phyloP scores from a whole-genome alignment of 2,113 vertebrate genomes.

The Grantiella picta region DNA sequence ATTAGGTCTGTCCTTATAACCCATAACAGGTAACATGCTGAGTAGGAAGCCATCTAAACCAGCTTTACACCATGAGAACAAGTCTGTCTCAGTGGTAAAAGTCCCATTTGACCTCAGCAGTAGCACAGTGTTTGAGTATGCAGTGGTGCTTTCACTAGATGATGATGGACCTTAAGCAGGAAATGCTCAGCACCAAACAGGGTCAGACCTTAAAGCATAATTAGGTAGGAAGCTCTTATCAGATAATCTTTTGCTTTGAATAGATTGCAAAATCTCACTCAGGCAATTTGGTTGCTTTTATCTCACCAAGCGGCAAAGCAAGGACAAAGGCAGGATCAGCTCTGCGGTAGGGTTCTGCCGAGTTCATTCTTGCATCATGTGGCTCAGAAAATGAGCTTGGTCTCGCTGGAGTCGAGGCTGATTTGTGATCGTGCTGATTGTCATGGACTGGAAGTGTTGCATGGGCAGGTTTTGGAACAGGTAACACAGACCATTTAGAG shows the following conservation, averaged over 20 bases:
- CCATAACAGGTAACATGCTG: background rate
- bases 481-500: background rate
- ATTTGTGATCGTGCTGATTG: background rate
- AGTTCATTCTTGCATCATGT: background rate
- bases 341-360: background rate
- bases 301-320: background rate
- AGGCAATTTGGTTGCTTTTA: conserved; percentile 7
- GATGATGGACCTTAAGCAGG: background rate
- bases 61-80: background rate
- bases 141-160: background rate
- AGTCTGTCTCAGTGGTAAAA: background rate
- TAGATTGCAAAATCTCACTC: background rate
- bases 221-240: conserved; percentile 42
- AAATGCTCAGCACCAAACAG: background rate
- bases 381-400: conserved; percentile 7
- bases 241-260: conserved; percentile 22
- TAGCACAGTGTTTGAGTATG: background rate
- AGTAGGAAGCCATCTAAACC: background rate
- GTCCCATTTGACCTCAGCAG: background rate
- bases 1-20: background rate
- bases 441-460: background rate
- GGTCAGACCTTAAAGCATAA: background rate
- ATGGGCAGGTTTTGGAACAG: background rate
- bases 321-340: conserved; percentile 47
- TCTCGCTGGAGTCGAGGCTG: background rate